A percentile compares a stretch with the other conserved stretches of the same genome.
Evolutionary conservation across 2,888 invertebrate species (phyloP).

Genomic region (Danaus chrysippus): DNA sequence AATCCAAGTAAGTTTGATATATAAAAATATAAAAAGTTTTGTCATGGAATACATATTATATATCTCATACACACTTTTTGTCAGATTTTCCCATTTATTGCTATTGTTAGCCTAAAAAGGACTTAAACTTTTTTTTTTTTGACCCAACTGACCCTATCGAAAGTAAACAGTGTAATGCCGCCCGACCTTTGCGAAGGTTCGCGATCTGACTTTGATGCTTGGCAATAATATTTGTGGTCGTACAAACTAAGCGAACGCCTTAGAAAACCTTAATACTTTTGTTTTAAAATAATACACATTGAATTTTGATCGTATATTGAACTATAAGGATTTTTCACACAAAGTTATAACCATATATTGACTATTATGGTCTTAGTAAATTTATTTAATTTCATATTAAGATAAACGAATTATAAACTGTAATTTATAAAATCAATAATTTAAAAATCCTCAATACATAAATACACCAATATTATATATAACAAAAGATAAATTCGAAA

Average conservation of each 20-base stretch:
- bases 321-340: no score
- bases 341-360: no score
- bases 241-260: constrained; percentile 16
- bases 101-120: not conserved
- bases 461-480: not conserved
- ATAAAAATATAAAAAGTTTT: not conserved
- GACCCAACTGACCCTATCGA: constrained; percentile 36
- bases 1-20: not conserved
- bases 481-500: not conserved
- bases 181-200: constrained; percentile 64
- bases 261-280: not conserved
- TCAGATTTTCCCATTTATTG: constrained; percentile 58
- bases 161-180: constrained; percentile 67
- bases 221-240: constrained; percentile 15
- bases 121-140: constrained; percentile 6
- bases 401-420: not conserved
- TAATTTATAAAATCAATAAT: not conserved
- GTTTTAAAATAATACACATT: not conserved
- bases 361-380: not conserved
- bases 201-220: constrained; percentile 19
- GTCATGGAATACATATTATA: no score
- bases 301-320: not conserved
- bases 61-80: constrained; percentile 51
- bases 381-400: not conserved
- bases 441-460: not conserved